Conservation (phyloP, 1,140 invertebrate species). For the Frieseomelitta varia region DNA sequence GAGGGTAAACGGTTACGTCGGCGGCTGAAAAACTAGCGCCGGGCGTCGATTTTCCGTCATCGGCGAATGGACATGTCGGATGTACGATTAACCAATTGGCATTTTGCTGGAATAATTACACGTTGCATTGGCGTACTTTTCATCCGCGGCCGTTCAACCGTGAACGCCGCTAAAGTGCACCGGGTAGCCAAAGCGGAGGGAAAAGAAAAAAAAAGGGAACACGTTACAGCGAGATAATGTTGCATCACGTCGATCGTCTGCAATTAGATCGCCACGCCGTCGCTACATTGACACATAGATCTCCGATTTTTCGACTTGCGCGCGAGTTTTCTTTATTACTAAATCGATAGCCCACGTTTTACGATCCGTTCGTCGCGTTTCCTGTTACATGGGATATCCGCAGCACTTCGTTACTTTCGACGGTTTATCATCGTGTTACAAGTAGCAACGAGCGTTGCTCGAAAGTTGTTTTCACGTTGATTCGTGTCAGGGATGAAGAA, state of each 20-base stretch:
- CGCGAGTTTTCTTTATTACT: conserved; percentile 36
- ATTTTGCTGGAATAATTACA: conserved; percentile 67
- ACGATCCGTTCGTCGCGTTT: conserved; percentile 18
- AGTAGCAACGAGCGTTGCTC: background rate
- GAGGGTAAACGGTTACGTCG: too few relatives aligned
- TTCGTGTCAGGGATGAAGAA: background rate
- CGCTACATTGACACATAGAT: conserved; percentile 23
- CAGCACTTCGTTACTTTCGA: conserved; percentile 23
- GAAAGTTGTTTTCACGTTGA: background rate
- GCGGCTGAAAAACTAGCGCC: conserved; percentile 2
- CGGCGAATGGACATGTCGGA: conserved; percentile 56
- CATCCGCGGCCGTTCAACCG: conserved; percentile 64
- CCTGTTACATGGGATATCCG: conserved; percentile 14
- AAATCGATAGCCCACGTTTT: conserved; percentile 35
- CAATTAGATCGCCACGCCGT: conserved; percentile 53
- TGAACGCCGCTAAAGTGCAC: conserved; percentile 58
- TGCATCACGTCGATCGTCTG: conserved; percentile 49
- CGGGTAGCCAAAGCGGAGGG: conserved; percentile 1
- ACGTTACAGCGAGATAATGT: conserved; percentile 56
- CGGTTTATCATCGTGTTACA: background rate
- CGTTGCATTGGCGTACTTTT: conserved; percentile 61
- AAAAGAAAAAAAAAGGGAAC: conserved; percentile 31
- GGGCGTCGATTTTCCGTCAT: conserved; percentile 20
- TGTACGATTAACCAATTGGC: conserved; percentile 66
- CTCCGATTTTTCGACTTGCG: conserved; percentile 47